These are phyloP conservation scores for Tigriopus californicus DNA, from an alignment of 2,888 invertebrate species.

Conservation along the genomic window DNA sequence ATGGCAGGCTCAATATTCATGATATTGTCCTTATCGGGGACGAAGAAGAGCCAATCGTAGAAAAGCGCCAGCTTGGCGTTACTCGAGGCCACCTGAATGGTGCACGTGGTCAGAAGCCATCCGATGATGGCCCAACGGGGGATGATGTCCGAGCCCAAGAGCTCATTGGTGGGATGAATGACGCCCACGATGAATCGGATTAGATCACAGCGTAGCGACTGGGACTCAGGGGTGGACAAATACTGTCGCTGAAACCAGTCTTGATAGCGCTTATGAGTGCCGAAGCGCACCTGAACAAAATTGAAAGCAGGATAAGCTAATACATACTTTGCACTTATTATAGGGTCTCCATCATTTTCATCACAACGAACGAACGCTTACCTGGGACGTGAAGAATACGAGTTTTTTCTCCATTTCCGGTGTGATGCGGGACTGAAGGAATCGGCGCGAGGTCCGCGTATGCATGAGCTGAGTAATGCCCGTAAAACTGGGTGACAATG, in stretches of 20 bases:
- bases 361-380: too few species aligned
- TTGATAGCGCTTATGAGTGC: constrained; percentile 76
- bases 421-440: constrained; percentile 61
- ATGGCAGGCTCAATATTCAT: constrained; percentile 92
- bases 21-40: constrained; percentile 73
- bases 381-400: constrained; percentile 57
- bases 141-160: constrained; percentile 80
- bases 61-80: constrained; percentile 79
- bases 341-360: too few species aligned
- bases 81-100: constrained; percentile 66
- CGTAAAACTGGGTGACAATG: constrained; percentile 53
- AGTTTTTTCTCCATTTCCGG: constrained; percentile 85
- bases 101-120: constrained; percentile 77
- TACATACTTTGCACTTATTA: too few species aligned
- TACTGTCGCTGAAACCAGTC: constrained; percentile 87
- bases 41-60: constrained; percentile 84
- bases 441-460: constrained; percentile 65
- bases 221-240: constrained; percentile 73
- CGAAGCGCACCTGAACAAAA: constrained; percentile 45
- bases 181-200: constrained; percentile 83
- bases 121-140: constrained; percentile 88
- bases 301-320: background rate
- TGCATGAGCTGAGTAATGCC: constrained; percentile 51
- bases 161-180: constrained; percentile 80
- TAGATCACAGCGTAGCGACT: constrained; percentile 73